phyloP scores from a whole-genome alignment of 2,797 vertebrate species.

The Myiotriccus ornatus region DNA sequence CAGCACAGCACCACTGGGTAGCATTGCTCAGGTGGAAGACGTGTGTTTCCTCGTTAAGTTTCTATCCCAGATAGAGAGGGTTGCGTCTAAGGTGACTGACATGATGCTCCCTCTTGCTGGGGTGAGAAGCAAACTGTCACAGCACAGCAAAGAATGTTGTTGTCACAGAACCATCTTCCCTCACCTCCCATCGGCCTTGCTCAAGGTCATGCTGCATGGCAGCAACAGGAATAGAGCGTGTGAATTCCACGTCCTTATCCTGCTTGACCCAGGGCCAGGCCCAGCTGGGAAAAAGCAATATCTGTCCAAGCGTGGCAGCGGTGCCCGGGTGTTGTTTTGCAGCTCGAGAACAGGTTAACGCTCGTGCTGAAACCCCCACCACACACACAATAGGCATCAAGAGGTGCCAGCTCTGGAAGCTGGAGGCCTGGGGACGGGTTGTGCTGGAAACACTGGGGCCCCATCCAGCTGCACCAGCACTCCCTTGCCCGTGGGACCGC shows the following conservation, averaged over 20 bases:
- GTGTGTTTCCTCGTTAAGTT: not conserved
- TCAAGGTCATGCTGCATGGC: not conserved
- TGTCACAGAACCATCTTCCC: not conserved
- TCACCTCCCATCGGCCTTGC: rapidly evolving
- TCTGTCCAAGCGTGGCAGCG: not conserved
- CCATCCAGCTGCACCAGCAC: slow-evolving; percentile 11
- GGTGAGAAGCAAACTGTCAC: not conserved
- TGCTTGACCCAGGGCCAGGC: slow-evolving; percentile 14
- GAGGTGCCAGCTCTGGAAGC: slow-evolving; percentile 28
- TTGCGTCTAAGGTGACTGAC: rapidly evolving
- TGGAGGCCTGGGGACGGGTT: not conserved
- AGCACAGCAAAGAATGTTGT: not conserved
- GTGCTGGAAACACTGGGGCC: slow-evolving; percentile 5
- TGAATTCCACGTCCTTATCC: slow-evolving; percentile 38
- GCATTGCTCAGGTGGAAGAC: not conserved
- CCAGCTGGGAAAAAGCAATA: not conserved
- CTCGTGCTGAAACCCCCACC: rapidly evolving
- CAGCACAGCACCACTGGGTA: rapidly evolving
- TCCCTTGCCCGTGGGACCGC: not conserved
- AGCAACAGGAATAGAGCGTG: slow-evolving; percentile 30
- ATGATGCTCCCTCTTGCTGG: not conserved
- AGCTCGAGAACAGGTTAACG: slow-evolving; percentile 6
- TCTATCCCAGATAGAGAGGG: not conserved
- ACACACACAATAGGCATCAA: not conserved
- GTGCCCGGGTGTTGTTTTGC: not conserved